Conservation (phyloP, 2,888 invertebrate genomes). For the Phymatocera aterrima region DNA sequence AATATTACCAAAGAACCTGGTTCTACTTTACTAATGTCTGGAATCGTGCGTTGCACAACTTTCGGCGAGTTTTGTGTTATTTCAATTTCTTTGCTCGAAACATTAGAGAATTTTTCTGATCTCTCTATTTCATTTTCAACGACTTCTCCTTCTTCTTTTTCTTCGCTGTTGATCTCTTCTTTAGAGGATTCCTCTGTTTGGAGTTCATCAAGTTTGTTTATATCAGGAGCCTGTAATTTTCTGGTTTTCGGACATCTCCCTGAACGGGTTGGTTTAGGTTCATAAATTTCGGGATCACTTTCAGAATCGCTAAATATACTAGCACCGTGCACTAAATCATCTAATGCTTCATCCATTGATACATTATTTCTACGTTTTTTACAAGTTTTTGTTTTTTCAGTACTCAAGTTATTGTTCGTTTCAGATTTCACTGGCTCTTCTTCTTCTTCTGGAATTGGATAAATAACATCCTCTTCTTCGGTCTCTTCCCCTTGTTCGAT, state of each 20-base stretch:
- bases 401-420: constrained; percentile 44
- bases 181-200: constrained; percentile 37
- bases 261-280: constrained; percentile 73
- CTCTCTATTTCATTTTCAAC: neutral
- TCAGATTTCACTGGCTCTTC: constrained; percentile 36
- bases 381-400: constrained; percentile 39
- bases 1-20: constrained; percentile 77
- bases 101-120: neutral
- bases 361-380: constrained; percentile 47
- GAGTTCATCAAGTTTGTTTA: constrained; percentile 55
- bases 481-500: constrained; percentile 69
- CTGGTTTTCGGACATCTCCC: constrained; percentile 73
- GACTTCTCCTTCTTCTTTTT: constrained; percentile 13
- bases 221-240: constrained; percentile 62
- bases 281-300: constrained; percentile 65
- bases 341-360: constrained; percentile 40
- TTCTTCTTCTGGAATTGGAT: constrained; percentile 17
- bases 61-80: constrained; percentile 26
- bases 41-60: constrained; percentile 57
- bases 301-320: constrained; percentile 55
- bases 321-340: constrained; percentile 29
- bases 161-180: constrained; percentile 41
- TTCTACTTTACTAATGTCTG: constrained; percentile 67
- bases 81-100: constrained; percentile 52
- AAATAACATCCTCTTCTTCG: constrained; percentile 58